Evolutionary conservation across 37 sponge, comb jelly and placozoan species (phyloP).

Genomic region (Aplysina aerophoba): DNA sequence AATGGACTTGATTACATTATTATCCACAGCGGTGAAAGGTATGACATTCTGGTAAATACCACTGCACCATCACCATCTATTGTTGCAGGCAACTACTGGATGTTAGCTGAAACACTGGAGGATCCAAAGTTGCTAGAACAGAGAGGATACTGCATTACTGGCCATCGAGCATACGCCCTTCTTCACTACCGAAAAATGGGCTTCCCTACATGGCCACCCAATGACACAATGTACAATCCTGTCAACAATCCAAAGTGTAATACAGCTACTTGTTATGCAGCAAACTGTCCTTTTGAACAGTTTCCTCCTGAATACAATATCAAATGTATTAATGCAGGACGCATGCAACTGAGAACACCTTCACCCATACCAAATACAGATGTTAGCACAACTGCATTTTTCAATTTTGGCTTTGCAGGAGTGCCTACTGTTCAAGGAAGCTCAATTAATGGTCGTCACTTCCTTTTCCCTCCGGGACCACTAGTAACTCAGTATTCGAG

Average conservation of each 20-base stretch:
- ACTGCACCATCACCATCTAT: neutral
- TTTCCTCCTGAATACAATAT: slow-evolving; percentile 40
- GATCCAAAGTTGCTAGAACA: neutral
- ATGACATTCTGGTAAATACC: slow-evolving; percentile 63
- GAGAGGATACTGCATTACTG: neutral
- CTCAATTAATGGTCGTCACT: slow-evolving; percentile 75
- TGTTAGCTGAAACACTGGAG: slow-evolving; percentile 79
- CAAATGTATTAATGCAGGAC: slow-evolving; percentile 49
- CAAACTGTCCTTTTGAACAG: slow-evolving; percentile 75
- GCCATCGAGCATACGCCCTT: neutral
- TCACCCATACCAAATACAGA: neutral
- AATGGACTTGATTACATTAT: slow-evolving; percentile 71
- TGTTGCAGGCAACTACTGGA: slow-evolving; percentile 49
- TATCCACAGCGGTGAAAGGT: slow-evolving; percentile 81
- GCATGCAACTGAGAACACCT: slow-evolving; percentile 15
- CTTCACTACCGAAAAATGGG: neutral
- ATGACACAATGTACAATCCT: neutral
- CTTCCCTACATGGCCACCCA: slow-evolving; percentile 1
- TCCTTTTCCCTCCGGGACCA: slow-evolving; percentile 56
- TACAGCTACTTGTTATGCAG: slow-evolving; percentile 45
- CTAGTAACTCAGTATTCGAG: neutral
- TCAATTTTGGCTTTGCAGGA: slow-evolving; percentile 86
- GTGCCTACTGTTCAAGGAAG: neutral
- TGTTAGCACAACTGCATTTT: slow-evolving; percentile 33
- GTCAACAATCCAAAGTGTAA: neutral